Evolutionary conservation across 2,888 invertebrate species (phyloP), one percentile per base, ranked within the genome.

Genomic region (Tortricodes alternella): DNA sequence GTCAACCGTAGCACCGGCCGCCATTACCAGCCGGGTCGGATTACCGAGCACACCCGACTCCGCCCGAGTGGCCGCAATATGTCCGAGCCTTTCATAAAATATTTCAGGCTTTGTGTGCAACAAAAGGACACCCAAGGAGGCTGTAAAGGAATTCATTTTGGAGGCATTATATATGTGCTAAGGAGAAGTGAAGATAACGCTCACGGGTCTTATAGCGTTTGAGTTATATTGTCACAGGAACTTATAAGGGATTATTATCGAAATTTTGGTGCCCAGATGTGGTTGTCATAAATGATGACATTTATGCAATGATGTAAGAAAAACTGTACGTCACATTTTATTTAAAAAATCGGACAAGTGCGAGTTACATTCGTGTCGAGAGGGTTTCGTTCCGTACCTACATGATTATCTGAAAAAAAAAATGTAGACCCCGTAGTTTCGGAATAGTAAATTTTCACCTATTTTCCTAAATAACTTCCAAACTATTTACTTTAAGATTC

Each of bases 41-140:
- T 53, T 53, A 53, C 41, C 23, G 46, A 27, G 34, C 32, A 23
- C 46, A 34, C 46, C 18, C 32, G 23, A 32, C 32, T 23, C 24
- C 46, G 7, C 46, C 24, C 53, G 46, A 53, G 46, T 53, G 39
- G 34, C 34, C 53, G 53, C 46, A 48, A 53, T 53, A 53, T 48
- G 53, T 53, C 46, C 32, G 24, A 34, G 39, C 39, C 53, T 34
- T 53, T 53, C 53, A 53, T 53, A 41, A 53, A 53, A 53, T 53
- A 53, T 53, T 48, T 53, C 53, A 53, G 46, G 46, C 53, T 53
- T 53, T 53, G 46, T 53, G 46, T 48, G 39, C 46, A 48, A 53
- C 53, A 53, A 53, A 48, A 46, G 46, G 46, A 53, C 53, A 53
- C 53, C 53, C 53, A 39, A 34, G 53, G 53, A 53, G 39, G 53